Evolutionary conservation across 2,113 vertebrate genomes (phyloP).

Genomic region (Erythrolamprus reginae): DNA sequence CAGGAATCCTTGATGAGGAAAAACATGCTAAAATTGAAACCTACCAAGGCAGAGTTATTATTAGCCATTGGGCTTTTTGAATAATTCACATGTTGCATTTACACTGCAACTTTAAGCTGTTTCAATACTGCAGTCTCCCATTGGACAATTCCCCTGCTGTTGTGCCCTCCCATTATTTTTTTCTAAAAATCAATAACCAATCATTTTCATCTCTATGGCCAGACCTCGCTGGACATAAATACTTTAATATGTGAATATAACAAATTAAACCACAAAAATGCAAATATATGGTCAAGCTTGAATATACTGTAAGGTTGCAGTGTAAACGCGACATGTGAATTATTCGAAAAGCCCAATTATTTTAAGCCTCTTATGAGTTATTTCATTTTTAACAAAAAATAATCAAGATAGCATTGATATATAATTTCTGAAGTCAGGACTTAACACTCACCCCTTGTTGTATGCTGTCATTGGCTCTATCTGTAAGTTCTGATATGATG

Average conservation of each 20-base stretch:
- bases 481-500: conserved; percentile 85
- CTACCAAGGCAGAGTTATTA: not conserved
- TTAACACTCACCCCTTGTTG: conserved; percentile 87
- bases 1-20: not conserved
- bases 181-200: not conserved
- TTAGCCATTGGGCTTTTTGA: not conserved
- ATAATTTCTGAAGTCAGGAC: not conserved
- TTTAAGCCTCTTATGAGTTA: not conserved
- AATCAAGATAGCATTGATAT: not conserved
- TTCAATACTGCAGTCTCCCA: not conserved
- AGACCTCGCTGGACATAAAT: not conserved
- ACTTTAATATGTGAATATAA: not conserved
- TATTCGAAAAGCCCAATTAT: too few species aligned
- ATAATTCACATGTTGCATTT: not conserved
- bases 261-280: not conserved
- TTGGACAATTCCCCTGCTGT: not conserved
- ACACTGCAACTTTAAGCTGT: not conserved
- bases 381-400: not conserved
- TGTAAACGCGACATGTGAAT: too few species aligned
- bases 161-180: not conserved
- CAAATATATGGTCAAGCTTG: not conserved
- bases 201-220: not conserved
- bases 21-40: not conserved
- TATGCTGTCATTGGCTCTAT: conserved; percentile 88
- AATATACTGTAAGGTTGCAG: not conserved